Conservation (phyloP, 2,797 vertebrate genomes). For the Megaceryle alcyon region DNA sequence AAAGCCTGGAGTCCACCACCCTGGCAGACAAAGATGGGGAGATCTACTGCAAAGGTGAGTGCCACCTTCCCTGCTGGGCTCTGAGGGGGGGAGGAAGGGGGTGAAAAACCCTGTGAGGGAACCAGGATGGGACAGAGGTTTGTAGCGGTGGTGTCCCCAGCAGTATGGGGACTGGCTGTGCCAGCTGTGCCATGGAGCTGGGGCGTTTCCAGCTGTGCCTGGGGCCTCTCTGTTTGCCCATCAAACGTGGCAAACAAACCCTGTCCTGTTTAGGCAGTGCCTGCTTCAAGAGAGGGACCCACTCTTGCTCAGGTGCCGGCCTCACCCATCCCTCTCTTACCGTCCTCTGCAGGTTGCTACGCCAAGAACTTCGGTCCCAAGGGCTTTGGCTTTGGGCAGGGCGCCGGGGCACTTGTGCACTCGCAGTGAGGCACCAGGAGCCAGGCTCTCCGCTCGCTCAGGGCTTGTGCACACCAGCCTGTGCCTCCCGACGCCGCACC, state of each 20-base stretch:
- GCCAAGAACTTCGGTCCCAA: constrained; percentile 97
- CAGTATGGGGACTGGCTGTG: neutral
- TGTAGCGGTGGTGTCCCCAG: neutral
- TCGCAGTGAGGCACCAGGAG: constrained; percentile 81
- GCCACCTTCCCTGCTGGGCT: neutral
- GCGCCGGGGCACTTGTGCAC: constrained; percentile 91
- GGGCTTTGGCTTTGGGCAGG: constrained; percentile 96
- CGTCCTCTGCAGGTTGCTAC: constrained; percentile 85
- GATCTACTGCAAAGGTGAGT: constrained; percentile 89
- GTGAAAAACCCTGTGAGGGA: neutral
- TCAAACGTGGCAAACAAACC: neutral
- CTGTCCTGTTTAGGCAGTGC: neutral
- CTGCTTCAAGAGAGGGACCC: neutral
- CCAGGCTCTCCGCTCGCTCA: neutral
- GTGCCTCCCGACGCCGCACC: neutral
- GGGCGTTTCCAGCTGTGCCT: neutral
- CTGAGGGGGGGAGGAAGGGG: neutral
- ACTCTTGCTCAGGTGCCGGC: fast-evolving
- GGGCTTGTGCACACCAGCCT: neutral
- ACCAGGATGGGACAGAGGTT: neutral
- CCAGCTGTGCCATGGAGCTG: fast-evolving
- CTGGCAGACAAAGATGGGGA: constrained; percentile 94
- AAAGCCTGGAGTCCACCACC: constrained; percentile 94
- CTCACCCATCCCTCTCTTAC: neutral
- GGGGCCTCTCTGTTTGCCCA: neutral